Base-by-base conservation (phyloP, 1,140 invertebrate species). In the Drosophila ananassae region DNA sequence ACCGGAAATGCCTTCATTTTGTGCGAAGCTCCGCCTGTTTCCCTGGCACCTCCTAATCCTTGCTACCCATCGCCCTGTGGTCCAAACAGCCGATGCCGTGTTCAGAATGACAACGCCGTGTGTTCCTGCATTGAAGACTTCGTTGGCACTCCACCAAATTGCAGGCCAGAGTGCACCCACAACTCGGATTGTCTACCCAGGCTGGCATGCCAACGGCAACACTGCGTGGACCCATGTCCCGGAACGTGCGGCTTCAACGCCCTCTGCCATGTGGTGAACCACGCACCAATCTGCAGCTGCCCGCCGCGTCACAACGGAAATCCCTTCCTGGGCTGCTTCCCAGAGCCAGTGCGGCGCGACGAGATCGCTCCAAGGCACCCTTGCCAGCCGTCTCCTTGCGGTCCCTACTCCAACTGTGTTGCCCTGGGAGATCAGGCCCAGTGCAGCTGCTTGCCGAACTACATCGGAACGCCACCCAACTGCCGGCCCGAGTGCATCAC, bases 401-500 rank as follows among this genome's bases (percentile, higher is more conserved):
- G 96, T 21, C 92, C 94, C 10, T 96, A 96, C 83, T 94, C 95
- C 12, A 91, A 95, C 79, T 97, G 96, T 78, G 93, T 94, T 46
- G 93, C 95, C 1, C 90, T 93, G 66, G 93, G 92, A 37, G 94
- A 94, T 62, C 93, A 94, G 12, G 95, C 95, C 28, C 94, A 95
- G 37, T 97, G 96, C 79, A 94, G 92, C 2, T 97, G 96, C 84
- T 91, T 95, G 34, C 91, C 94, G 10, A 94, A 95, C 61, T 96
- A 96, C 78, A 93, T 95, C 58, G 96, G 96, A 76, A 94, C 96
- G 90, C 96, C 96, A 22, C 95, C 95, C 91, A 94, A 94, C 51
- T 96, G 96, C 78, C 93, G 95, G 71, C 96, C 96, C 37, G 96
- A 96, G 28, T 98, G 97, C 92, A 95, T 96, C 22, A 94, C 95